Evolutionary conservation across 2,888 invertebrate genomes (phyloP), one percentile per base, ranked within the genome.

Genomic region (Sesia bembeciformis): DNA sequence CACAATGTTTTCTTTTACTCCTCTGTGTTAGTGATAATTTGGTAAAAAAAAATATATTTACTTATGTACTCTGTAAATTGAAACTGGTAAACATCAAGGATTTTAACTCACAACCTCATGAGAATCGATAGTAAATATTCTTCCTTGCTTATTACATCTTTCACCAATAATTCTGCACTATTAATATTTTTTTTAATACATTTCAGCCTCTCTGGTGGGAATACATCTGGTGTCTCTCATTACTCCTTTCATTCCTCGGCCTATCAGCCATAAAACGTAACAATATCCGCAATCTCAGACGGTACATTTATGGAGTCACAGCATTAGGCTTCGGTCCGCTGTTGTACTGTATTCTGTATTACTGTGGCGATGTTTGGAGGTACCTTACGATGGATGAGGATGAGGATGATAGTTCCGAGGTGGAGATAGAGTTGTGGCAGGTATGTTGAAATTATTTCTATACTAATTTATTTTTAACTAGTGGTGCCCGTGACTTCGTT

Each of bases 161-260:
- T n/a, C n/a, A 23, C 23, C 23, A 23, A 23, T 23, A 23, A 23
- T 23, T 1, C 23, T 1, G 23, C 23, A 23, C 23, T 23, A 23
- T 23, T 23, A 23, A 23, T 23, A 23, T 23, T 23, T 23, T 23
- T 23, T 23, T 23, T 23, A 23, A 23, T 23, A 23, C 23, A 40
- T 92, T 91, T 54, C 86, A 95, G 93, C 96, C 97, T 2, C 84
- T 95, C 52, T 92, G 93, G 86, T 98, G 98, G 98, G 98, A 98
- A 83, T 98, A 97, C 81, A 92, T 95, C 67, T 98, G 98, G 98
- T 93, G 96, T 64, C 83, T 93, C 39, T 97, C 97, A 66, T 87
- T 97, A 56, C 79, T 96, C 41, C 91, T 96, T 46, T 95, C 96
- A 7, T 94, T 97, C 80, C 87, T 97, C 56, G 98, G 96, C 4